Conservation (phyloP, 1,140 invertebrate genomes). For the Maniola jurtina region DNA sequence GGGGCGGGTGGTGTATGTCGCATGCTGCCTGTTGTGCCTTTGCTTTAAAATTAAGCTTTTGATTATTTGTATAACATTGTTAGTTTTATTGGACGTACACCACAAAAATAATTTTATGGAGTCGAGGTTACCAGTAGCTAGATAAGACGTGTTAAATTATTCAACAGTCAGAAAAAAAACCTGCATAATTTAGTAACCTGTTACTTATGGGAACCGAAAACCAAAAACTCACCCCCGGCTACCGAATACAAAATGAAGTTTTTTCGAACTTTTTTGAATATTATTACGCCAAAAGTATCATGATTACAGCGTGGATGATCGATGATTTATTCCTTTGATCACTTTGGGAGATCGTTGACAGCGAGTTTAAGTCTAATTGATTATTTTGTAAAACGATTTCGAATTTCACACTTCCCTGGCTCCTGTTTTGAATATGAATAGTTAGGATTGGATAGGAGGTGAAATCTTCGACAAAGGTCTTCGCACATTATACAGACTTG, state of each 20-base stretch:
- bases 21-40: too few relatives aligned
- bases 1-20: too few relatives aligned
- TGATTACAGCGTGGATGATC: constrained; percentile 2
- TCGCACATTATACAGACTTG: too few relatives aligned
- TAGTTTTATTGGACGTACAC: too few relatives aligned
- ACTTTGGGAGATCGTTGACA: constrained; percentile 6
- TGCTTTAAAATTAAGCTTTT: too few relatives aligned
- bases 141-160: constrained; percentile 1
- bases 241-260: constrained; percentile 6
- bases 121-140: neutral
- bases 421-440: neutral
- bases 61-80: too few relatives aligned
- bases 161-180: constrained; percentile 5
- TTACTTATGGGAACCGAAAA: constrained; percentile 4
- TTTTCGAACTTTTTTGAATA: constrained; percentile 11
- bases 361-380: constrained; percentile 10
- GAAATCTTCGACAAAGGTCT: neutral
- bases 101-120: too few relatives aligned
- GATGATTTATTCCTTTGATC: constrained; percentile 3
- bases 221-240: constrained; percentile 5
- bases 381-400: constrained; percentile 12
- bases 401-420: constrained; percentile 8
- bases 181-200: constrained; percentile 14
- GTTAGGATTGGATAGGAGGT: neutral
- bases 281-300: constrained; percentile 5